These are phyloP conservation scores for Hermodice carunculata DNA, from an alignment of 2,888 invertebrate species.

Conservation along the genomic window DNA sequence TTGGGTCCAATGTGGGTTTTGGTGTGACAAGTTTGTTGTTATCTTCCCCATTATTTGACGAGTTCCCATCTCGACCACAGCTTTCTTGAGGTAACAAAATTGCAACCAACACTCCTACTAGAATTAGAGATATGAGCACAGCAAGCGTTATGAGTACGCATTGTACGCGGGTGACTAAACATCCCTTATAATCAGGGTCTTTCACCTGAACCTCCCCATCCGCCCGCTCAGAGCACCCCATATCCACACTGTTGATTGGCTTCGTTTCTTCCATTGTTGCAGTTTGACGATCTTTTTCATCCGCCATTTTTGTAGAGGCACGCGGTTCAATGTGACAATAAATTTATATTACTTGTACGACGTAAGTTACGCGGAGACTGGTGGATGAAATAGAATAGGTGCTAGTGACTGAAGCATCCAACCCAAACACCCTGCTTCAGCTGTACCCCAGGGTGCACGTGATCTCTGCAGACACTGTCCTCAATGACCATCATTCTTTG, in stretches of 20 bases:
- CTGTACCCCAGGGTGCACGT: too few relatives aligned
- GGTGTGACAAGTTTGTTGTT: background rate
- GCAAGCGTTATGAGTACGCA: slow-evolving; percentile 13
- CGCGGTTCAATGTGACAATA: too few relatives aligned
- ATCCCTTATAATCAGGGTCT: slow-evolving; percentile 13
- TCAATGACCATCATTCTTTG: too few relatives aligned
- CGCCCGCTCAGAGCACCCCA: background rate
- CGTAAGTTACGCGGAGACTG: too few relatives aligned
- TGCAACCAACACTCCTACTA: slow-evolving; percentile 19
- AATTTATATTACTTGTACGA: too few relatives aligned
- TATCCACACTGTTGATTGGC: slow-evolving; percentile 34
- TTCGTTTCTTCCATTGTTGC: slow-evolving; percentile 28
- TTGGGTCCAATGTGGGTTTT: slow-evolving; percentile 29
- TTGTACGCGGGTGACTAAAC: slow-evolving; percentile 19
- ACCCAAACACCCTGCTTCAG: too few relatives aligned
- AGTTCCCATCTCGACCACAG: background rate
- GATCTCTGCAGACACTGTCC: too few relatives aligned
- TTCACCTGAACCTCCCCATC: slow-evolving; percentile 16
- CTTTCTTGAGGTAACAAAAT: slow-evolving; percentile 16
- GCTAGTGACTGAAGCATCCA: too few relatives aligned
- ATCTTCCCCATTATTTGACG: background rate
- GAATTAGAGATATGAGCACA: slow-evolving; percentile 18
- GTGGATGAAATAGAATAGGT: too few relatives aligned
- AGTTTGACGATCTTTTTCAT: slow-evolving; percentile 3
- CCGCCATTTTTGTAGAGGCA: too few relatives aligned